phyloP scores from a whole-genome alignment of 2,797 vertebrate genomes.

The Lepidocolaptes lacrymiger region DNA sequence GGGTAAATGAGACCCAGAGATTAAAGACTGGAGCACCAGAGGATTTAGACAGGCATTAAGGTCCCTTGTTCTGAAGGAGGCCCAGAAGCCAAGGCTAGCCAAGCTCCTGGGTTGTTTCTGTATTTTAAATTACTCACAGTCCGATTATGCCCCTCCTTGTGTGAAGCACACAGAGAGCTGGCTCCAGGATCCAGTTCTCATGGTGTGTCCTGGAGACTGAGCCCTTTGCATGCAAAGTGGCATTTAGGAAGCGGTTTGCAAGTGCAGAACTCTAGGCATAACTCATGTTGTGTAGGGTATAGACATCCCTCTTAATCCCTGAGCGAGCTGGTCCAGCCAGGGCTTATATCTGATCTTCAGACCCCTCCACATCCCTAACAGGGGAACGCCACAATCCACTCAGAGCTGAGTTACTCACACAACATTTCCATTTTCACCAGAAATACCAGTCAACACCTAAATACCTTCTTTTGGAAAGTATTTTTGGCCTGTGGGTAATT shows the following conservation, averaged over 20 bases:
- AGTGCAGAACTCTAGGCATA: not conserved
- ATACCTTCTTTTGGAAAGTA: not conserved
- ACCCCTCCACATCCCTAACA: not conserved
- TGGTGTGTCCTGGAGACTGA: not conserved
- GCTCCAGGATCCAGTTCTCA: not conserved
- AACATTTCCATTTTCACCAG: not conserved
- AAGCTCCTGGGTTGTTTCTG: not conserved
- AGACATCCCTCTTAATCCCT: not conserved
- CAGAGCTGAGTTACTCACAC: not conserved
- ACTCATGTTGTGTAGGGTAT: not conserved
- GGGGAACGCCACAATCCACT: not conserved
- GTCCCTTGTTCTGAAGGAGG: not conserved
- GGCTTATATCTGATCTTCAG: not conserved
- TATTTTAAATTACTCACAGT: not conserved
- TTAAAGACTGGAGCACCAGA: constrained; percentile 23
- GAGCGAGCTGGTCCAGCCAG: accelerated
- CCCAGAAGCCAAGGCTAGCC: not conserved
- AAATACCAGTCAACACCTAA: not conserved
- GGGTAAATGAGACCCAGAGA: not conserved
- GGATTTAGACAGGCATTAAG: not conserved
- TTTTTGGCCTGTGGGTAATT: not conserved
- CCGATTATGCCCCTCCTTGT: not conserved
- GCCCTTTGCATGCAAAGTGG: not conserved
- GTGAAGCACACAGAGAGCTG: not conserved
- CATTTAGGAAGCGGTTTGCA: not conserved